Conservation (phyloP, 2,113 vertebrate species). For the Macroglossus sobrinus region DNA sequence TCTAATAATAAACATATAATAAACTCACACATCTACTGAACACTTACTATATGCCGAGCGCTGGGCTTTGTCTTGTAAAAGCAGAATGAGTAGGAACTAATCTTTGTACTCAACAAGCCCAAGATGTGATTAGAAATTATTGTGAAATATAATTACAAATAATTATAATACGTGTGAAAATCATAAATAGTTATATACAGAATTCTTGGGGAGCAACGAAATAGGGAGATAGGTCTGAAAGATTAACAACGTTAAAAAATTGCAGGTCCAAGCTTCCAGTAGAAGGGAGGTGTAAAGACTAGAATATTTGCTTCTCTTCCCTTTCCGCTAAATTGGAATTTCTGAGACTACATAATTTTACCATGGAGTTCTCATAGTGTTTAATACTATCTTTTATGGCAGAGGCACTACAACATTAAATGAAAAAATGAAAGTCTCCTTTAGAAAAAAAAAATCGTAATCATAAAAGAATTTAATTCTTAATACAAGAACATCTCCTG, state of each 20-base stretch:
- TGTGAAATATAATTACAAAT: not conserved
- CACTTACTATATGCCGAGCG: not conserved
- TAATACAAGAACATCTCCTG: not conserved
- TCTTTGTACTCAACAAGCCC: not conserved
- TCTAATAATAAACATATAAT: not conserved
- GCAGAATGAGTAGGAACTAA: not conserved
- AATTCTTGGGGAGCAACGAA: not conserved
- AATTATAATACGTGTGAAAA: not conserved
- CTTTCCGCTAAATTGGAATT: not conserved
- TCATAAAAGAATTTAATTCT: not conserved
- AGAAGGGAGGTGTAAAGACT: not conserved
- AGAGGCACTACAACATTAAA: not conserved
- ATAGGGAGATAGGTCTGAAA: not conserved
- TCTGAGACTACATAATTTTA: not conserved
- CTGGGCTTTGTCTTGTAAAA: not conserved
- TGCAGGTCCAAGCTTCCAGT: not conserved
- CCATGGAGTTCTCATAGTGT: not conserved
- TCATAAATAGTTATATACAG: not conserved
- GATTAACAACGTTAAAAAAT: not conserved
- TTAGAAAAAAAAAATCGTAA: not conserved
- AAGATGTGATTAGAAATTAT: not conserved
- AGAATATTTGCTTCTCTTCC: not conserved
- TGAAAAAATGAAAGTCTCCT: not conserved
- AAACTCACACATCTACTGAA: not conserved
- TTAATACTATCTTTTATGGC: not conserved